Evolutionary conservation across 2,797 vertebrate species (phyloP), one percentile per base, ranked within the genome.

Genomic region (Sebastes iracundus): DNA sequence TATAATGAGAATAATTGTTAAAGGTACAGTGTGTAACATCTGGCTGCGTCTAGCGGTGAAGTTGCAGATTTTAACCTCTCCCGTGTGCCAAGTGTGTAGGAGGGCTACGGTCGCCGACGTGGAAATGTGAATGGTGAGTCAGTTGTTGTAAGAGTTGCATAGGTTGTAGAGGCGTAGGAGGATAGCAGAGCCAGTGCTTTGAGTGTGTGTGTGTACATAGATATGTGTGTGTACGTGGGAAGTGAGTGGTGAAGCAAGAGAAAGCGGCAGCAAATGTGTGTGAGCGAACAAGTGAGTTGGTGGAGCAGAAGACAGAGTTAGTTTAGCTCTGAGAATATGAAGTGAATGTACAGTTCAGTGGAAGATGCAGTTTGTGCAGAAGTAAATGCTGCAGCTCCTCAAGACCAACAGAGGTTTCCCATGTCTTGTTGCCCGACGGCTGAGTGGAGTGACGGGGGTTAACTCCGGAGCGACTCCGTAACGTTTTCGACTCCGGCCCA

Each of bases 361-460:
- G 46, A n/a, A 52, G 46, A 20, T 52, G 46, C 46, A 52, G 46
- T 52, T 52, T n/a, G 46, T 52, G 46, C 46, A 52, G 18, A 52
- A 20, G 0, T 52, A 52, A 52, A 52, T 52, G 46, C 8, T 52
- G 46, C 18, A 52, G 46, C 46, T 52, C 18, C 46, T 20, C 46
- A 52, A 52, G 46, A 20, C 18, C 46, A n/a, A 52, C 46, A 9
- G 46, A 52, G 46, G 46, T 52, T 49, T 52, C 46, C 46, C 4
- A 0, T 52, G 46, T 52, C 46, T 52, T 52, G 46, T 52, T 52
- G 3, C 18, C 0, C 18, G 1, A 52, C 18, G 18, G 18, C 46
- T 1, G 46, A 52, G 46, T 52, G 18, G 18, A 0, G 0, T 52
- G 46, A 52, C 46, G 18, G 0, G 46, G 16, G 42, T 46, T 46